Evolutionary conservation across 2,797 vertebrate species (phyloP).

Genomic region (Acanthurus tractus): DNA sequence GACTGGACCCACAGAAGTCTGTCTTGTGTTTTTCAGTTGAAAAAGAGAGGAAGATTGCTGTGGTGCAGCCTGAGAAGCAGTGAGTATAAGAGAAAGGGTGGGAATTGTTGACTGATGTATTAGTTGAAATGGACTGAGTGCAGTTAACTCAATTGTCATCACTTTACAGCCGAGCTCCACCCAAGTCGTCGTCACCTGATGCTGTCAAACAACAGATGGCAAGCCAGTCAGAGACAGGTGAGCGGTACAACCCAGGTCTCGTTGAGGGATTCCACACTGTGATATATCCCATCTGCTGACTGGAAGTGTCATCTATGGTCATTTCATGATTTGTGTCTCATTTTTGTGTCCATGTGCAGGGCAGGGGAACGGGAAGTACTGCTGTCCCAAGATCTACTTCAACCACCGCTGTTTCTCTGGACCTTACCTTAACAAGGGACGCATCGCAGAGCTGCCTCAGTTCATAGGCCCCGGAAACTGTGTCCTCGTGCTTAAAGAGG

Average conservation of each 20-base stretch:
- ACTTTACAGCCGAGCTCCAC: conserved; percentile 72
- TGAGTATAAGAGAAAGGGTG: conserved; percentile 82
- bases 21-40: conserved; percentile 86
- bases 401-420: conserved; percentile 99
- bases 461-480: conserved; percentile 98
- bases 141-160: conserved; percentile 30
- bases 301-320: background rate
- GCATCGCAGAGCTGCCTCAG: conserved; percentile 97
- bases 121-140: conserved; percentile 2
- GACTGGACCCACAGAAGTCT: conserved; percentile 1
- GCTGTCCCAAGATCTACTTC: conserved; percentile 99
- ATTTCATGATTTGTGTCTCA: conserved; percentile 14
- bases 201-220: conserved; percentile 81
- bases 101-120: conserved; percentile 1
- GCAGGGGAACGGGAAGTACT: conserved; percentile 94
- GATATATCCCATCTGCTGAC: background rate
- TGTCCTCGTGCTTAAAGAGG: conserved; percentile 98
- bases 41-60: conserved; percentile 94
- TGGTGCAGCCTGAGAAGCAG: conserved; percentile 97
- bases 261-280: background rate
- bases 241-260: conserved; percentile 41
- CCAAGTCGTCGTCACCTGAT: conserved; percentile 84
- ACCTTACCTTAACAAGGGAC: conserved; percentile 98
- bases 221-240: conserved; percentile 84
- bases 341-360: conserved; percentile 73